These are phyloP conservation scores for Rhineura floridana DNA, from an alignment of 2,113 vertebrate genomes.

Conservation along the genomic window DNA sequence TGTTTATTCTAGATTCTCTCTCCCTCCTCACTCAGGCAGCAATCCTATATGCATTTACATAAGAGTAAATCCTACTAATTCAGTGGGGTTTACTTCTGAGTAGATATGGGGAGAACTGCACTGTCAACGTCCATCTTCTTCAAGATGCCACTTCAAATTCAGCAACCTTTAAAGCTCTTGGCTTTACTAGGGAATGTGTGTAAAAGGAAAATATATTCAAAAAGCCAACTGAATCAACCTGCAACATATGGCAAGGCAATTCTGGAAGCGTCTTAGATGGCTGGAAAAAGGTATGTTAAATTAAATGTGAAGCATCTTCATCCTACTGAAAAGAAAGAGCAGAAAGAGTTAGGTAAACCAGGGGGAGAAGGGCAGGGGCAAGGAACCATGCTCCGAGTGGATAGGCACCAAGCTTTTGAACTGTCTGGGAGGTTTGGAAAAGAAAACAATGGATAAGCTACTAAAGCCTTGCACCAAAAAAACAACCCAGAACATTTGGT, in stretches of 20 bases:
- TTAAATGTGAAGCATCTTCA: rapidly evolving
- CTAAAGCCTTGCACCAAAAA: slow-evolving; percentile 8
- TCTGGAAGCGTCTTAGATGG: not conserved
- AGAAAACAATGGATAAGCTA: slow-evolving; percentile 21
- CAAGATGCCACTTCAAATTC: rapidly evolving
- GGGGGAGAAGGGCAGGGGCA: not conserved
- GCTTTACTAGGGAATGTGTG: not conserved
- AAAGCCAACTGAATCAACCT: not conserved
- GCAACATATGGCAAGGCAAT: rapidly evolving
- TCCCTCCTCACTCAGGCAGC: not conserved
- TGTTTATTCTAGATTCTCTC: not conserved
- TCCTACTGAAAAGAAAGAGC: rapidly evolving
- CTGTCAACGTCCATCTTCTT: not conserved
- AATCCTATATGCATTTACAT: not conserved
- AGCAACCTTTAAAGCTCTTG: not conserved
- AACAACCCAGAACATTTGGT: not conserved
- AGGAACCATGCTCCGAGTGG: not conserved
- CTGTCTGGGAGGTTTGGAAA: slow-evolving; percentile 29
- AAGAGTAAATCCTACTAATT: not conserved
- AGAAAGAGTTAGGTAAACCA: not conserved
- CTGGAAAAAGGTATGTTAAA: rapidly evolving
- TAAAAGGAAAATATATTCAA: not conserved
- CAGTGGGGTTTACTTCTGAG: not conserved
- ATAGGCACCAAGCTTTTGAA: slow-evolving; percentile 4
- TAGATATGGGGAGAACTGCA: not conserved